Evolutionary conservation across 2,888 invertebrate species (phyloP), one percentile per base, ranked within the genome.

Genomic region (Bombyx huttoni): DNA sequence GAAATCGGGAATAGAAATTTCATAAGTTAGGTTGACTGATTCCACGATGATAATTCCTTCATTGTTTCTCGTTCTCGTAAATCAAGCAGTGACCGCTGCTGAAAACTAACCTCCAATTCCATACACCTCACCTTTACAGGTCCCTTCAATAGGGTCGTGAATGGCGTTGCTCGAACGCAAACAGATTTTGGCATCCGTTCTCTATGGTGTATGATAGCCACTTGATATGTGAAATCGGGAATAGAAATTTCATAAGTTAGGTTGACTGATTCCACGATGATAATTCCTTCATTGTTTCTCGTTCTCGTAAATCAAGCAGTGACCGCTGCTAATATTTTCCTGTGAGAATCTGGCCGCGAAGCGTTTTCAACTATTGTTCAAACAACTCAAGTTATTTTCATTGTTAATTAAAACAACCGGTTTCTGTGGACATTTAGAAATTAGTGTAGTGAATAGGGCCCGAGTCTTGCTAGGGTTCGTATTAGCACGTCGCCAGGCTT

Each of bases 221-320:
- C 86, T 86, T 84, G 82, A 85, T 81, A 63, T 73, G 70, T 81
- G 83, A 67, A 76, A 69, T 51, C 73, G 70, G 71, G 72, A 67
- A 68, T 75, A 73, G 75, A 73, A 75, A 73, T 73, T 74, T 73
- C 75, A 56, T 75, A 68, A 68, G 73, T 75, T 70, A 68, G 86
- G 74, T 62, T 78, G 78, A 67, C 60, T 86, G 82, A 55, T 51
- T 83, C 76, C 62, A 75, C 61, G 58, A 86, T 84, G 61, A 60
- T 64, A 59, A 57, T 63, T 69, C 55, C 40, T 40, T 67, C 76
- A 78, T 85, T 85, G 82, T 83, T 75, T 73, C 63, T 62, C 56
- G 52, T 57, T 49, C 53, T 49, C 33, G 24, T 52, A 34, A 58
- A 65, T 63, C 67, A 60, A 53, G 65, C 3, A 24, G 24, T 65